phyloP scores from a whole-genome alignment of 2,797 vertebrate species.

The Hozukius guyotensis region DNA sequence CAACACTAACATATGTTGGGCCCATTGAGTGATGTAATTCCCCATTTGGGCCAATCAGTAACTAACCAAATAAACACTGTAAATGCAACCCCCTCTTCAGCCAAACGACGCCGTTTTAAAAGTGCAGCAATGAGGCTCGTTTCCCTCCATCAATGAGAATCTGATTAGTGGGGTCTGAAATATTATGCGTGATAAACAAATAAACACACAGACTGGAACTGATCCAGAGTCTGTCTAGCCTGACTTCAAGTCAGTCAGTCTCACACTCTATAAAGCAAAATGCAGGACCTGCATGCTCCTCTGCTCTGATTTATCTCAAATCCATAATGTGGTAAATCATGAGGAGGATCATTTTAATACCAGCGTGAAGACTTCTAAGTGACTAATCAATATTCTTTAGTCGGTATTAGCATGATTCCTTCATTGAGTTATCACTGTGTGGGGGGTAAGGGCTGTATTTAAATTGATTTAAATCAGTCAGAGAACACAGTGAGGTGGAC shows the following conservation, averaged over 20 bases:
- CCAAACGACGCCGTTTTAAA: not conserved
- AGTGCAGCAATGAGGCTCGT: not conserved
- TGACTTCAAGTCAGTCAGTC: not conserved
- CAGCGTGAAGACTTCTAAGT: constrained; percentile 36
- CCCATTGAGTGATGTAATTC: constrained; percentile 37
- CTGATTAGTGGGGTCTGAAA: not conserved
- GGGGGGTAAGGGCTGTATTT: not conserved
- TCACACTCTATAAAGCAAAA: not conserved
- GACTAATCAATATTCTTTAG: constrained; percentile 53
- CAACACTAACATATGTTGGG: constrained; percentile 35
- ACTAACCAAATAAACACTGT: constrained; percentile 9
- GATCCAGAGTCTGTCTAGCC: not conserved
- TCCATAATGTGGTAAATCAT: constrained; percentile 44
- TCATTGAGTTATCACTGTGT: constrained; percentile 7
- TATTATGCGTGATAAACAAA: not conserved
- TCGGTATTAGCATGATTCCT: constrained; percentile 25
- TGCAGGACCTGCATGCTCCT: constrained; percentile 7
- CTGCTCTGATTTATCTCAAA: constrained; percentile 43
- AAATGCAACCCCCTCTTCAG: not conserved
- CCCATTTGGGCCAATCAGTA: constrained; percentile 27
- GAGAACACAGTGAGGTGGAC: not conserved
- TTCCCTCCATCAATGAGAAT: constrained; percentile 8
- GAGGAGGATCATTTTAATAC: constrained; percentile 49
- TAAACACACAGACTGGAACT: not conserved
- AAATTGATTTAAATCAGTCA: not conserved